Percentiles rank a stretch among this genome's conserved stretches.
Conservation (phyloP, 1,140 invertebrate species). For the Cataglyphis hispanica region DNA sequence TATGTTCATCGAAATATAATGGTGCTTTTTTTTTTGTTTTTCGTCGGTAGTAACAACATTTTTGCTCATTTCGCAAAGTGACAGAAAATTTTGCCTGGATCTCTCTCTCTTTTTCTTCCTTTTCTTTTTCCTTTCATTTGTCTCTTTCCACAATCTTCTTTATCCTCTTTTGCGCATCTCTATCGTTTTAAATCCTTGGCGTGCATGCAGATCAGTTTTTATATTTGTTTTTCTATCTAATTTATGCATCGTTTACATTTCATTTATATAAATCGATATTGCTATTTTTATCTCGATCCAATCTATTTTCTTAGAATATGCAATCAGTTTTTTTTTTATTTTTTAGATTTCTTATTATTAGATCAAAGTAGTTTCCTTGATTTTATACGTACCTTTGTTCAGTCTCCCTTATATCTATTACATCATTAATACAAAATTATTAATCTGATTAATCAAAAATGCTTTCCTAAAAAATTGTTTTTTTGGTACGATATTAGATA, state of each 20-base stretch:
- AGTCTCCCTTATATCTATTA: too few species aligned
- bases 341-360: neutral
- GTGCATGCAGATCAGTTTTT: slow-evolving; percentile 7
- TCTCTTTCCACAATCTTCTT: slow-evolving; percentile 14
- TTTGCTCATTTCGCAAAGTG: slow-evolving; percentile 15
- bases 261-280: slow-evolving; percentile 13
- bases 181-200: slow-evolving; percentile 16
- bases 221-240: neutral
- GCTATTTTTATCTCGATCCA: neutral
- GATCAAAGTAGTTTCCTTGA: neutral
- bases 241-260: neutral
- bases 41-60: slow-evolving; percentile 28
- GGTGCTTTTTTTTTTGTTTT: slow-evolving; percentile 57
- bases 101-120: slow-evolving; percentile 4
- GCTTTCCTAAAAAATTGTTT: neutral
- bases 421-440: neutral
- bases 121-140: neutral
- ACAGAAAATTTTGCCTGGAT: slow-evolving; percentile 43
- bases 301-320: neutral
- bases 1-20: slow-evolving; percentile 7
- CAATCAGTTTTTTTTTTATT: neutral
- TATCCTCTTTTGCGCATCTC: slow-evolving; percentile 14
- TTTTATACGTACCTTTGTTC: neutral
- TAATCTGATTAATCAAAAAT: neutral
- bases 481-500: neutral